phyloP scores from a whole-genome alignment of 2,113 vertebrate genomes.

The Nannospalax galili region DNA sequence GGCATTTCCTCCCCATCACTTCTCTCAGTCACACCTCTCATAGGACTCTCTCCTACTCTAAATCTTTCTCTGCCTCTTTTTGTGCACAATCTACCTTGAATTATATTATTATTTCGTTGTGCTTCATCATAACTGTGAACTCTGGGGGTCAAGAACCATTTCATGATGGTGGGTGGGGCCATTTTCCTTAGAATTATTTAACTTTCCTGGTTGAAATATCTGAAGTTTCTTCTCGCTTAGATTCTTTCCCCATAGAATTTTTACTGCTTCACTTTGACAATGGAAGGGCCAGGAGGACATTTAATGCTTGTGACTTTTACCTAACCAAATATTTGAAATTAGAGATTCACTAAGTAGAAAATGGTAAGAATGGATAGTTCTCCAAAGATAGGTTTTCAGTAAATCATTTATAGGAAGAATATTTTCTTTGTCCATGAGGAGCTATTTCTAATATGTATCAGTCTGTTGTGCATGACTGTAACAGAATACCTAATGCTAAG shows the following conservation, averaged over 20 bases:
- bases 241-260: neutral
- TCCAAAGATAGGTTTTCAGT: neutral
- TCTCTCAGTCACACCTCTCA: neutral
- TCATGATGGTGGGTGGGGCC: neutral
- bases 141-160: neutral
- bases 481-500: neutral
- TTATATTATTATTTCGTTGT: neutral
- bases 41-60: neutral
- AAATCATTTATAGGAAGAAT: neutral
- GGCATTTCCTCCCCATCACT: neutral
- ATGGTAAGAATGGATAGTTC: neutral
- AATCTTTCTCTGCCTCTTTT: neutral
- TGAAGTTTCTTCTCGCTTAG: neutral
- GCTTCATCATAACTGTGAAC: neutral
- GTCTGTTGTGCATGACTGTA: neutral
- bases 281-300: neutral
- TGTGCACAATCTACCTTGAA: neutral
- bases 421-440: neutral
- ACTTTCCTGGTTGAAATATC: neutral
- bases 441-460: neutral
- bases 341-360: neutral
- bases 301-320: neutral
- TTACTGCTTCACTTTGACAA: neutral
- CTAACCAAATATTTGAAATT: conserved; percentile 5
- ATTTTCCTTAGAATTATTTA: neutral